phyloP scores from a whole-genome alignment of 1,140 invertebrate species.

The Chlorops oryzae region DNA sequence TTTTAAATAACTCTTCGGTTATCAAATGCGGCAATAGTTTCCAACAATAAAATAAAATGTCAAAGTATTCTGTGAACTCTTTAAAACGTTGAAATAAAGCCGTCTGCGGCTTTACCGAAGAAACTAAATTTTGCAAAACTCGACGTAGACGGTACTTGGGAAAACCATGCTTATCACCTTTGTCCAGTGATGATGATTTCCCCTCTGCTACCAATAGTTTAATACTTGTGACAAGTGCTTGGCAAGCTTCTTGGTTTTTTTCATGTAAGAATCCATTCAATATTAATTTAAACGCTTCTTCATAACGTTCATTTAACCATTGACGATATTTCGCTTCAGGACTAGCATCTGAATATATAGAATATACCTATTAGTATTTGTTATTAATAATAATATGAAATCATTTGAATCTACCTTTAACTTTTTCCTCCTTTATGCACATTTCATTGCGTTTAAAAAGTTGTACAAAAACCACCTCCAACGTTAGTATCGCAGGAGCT shows the following conservation, averaged over 20 bases:
- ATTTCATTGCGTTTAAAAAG: constrained; percentile 58
- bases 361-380: no score
- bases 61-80: constrained; percentile 58
- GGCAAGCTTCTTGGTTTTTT: constrained; percentile 51
- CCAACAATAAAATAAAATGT: constrained; percentile 58
- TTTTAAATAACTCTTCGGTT: constrained; percentile 50
- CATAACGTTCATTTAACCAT: constrained; percentile 58
- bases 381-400: no score
- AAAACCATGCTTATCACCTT: constrained; percentile 42
- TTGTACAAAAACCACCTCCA: constrained; percentile 64
- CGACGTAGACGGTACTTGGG: constrained; percentile 49
- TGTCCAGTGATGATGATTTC: constrained; percentile 55
- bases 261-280: constrained; percentile 52
- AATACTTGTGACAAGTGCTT: constrained; percentile 61
- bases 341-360: constrained; percentile 52
- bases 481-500: constrained; percentile 54
- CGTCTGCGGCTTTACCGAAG: constrained; percentile 49
- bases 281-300: constrained; percentile 53
- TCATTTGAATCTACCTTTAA: no score
- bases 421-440: no score
- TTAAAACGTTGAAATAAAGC: constrained; percentile 55
- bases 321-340: constrained; percentile 55
- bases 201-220: constrained; percentile 61
- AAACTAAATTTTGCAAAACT: constrained; percentile 55
- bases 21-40: constrained; percentile 53